These are phyloP conservation scores for Scolanthus callimorphus DNA, from an alignment of 92 coral and sea anemone species.

Conservation along the genomic window DNA sequence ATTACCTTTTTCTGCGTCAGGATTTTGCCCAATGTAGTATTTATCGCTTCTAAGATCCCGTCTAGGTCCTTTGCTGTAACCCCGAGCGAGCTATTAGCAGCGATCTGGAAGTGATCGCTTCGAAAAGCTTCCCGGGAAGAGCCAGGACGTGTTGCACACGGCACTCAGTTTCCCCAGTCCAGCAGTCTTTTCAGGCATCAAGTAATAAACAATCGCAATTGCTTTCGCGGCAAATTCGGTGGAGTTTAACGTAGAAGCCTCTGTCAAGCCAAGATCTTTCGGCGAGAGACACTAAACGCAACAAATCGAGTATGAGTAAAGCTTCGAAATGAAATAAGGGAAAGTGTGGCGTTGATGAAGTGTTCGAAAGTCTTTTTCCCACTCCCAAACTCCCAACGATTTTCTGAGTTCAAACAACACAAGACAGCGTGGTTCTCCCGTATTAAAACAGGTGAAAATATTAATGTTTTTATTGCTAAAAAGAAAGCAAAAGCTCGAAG, in stretches of 20 bases:
- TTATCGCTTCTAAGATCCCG: conserved; percentile 25
- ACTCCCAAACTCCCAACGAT: too few relatives aligned
- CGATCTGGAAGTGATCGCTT: conserved; percentile 12
- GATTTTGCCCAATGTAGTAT: conserved; percentile 32
- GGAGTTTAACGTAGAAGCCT: conserved; percentile 12
- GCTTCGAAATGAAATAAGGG: not conserved
- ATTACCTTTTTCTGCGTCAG: conserved; percentile 35
- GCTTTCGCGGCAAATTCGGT: conserved; percentile 26
- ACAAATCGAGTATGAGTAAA: too few relatives aligned
- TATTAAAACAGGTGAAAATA: too few relatives aligned
- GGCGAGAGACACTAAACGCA: conserved; percentile 41
- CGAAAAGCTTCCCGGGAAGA: conserved; percentile 36
- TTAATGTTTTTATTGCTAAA: too few relatives aligned
- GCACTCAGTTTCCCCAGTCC: conserved; percentile 11
- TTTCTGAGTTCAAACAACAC: too few relatives aligned
- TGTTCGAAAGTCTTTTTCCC: too few relatives aligned
- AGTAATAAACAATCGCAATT: conserved; percentile 36
- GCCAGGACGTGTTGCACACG: conserved; percentile 30
- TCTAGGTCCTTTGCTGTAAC: conserved; percentile 41
- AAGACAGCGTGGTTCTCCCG: too few relatives aligned
- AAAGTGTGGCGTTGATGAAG: too few relatives aligned
- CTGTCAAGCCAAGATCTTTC: conserved; percentile 17
- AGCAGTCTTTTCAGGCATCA: conserved; percentile 52
- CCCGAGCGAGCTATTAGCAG: not conserved
- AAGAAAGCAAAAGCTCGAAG: too few relatives aligned